Evolutionary conservation across 2,888 invertebrate genomes (phyloP).

Genomic region (Anorthoa munda): DNA sequence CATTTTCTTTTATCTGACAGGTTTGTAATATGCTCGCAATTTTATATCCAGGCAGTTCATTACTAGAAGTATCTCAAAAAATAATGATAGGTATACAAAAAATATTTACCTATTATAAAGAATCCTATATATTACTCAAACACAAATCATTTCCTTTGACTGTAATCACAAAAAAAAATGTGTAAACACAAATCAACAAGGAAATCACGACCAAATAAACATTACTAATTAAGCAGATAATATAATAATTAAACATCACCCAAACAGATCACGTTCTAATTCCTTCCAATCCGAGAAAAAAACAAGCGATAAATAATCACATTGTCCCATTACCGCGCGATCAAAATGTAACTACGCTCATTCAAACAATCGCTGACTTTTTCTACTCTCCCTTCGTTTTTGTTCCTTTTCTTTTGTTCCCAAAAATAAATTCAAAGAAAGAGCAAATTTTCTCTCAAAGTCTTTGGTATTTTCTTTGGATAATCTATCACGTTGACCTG

Average conservation of each 20-base stretch:
- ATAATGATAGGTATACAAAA: not conserved
- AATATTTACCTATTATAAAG: too few species aligned
- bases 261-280: conserved; percentile 36
- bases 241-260: conserved; percentile 39
- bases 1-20: conserved; percentile 8
- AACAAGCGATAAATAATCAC: conserved; percentile 52
- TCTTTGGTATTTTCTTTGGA: conserved; percentile 54
- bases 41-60: not conserved
- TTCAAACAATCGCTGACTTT: conserved; percentile 54
- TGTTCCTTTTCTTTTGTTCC: conserved; percentile 51
- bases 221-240: conserved; percentile 13
- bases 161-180: too few species aligned
- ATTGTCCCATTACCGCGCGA: conserved; percentile 60
- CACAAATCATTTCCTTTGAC: too few species aligned
- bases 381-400: conserved; percentile 42
- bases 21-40: not conserved
- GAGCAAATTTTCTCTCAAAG: conserved; percentile 43
- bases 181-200: not conserved
- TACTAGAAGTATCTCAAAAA: not conserved
- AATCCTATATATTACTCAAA: too few species aligned
- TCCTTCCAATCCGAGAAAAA: conserved; percentile 35
- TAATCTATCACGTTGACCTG: conserved; percentile 66
- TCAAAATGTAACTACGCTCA: conserved; percentile 60
- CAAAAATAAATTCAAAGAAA: conserved; percentile 39
- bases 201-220: conserved; percentile 9